Base-by-base conservation (phyloP, 2,797 vertebrate genomes). In the Podarcis lilfordi region DNA sequence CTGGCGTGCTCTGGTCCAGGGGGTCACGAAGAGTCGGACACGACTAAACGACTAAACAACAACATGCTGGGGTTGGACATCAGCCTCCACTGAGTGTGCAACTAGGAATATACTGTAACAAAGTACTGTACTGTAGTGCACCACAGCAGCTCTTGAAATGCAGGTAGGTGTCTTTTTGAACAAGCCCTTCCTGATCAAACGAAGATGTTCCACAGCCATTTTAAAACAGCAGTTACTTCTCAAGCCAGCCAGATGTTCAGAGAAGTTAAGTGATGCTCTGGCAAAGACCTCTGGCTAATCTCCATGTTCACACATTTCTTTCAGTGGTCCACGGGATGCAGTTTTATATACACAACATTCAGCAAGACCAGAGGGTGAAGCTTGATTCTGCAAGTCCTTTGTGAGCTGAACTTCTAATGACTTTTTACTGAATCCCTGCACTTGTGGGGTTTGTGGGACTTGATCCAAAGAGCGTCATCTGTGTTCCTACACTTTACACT, bases 231-330 rank as follows among this genome's bases (percentile, higher is more conserved):
- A 82, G 85, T 43, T 29, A 29, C n/a, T 79, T 86, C 64, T 80
- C 85, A 21, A 79, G 78, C 79, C 79, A 74, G 35, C 5, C 69
- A 87, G 79, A 82, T 75, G 55, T 75, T 81, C 69, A 32, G 55
- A 64, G 79, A 87, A 75, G 76, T 55, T 69, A 86, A 35, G 79
- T 45, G 69, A 45, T 75, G 79, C 25, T 87, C 69, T 81, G 86
- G 79, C 86, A 43, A 81, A 43, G 68, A 74, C 86, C 50, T 61
- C 66, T 81, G 86, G 45, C 79, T 75, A 74, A 87, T 87, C 69
- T 87, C 86, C 79, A 80, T 27, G 3, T 87, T 74, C 86, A 81
- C 86, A 45, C 79, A 75, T 82, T 87, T 75, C 69, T 61, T 87
- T 25, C 59, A 75, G 25, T 74, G 77, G 64, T 80, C 77, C 66